Evolutionary conservation across 2,113 vertebrate genomes (phyloP).

Genomic region (Peucedramus taeniatus): DNA sequence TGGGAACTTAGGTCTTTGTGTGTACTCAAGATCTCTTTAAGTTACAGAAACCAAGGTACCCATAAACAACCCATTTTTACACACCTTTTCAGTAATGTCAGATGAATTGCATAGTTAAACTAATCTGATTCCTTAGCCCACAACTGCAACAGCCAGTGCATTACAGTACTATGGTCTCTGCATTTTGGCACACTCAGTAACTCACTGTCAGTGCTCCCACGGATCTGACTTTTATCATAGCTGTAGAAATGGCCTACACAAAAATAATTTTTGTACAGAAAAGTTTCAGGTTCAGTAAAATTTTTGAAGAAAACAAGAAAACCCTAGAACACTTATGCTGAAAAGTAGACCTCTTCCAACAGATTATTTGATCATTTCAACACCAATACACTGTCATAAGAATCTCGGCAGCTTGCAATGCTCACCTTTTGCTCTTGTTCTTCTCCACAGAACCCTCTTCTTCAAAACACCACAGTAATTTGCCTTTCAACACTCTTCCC

Average conservation of each 20-base stretch:
- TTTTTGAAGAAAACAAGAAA: not conserved
- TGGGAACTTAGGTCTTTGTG: not conserved
- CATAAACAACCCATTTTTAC: not conserved
- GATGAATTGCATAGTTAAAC: not conserved
- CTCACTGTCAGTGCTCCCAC: not conserved
- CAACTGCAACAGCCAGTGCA: not conserved
- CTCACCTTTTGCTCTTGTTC: not conserved
- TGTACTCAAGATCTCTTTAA: not conserved
- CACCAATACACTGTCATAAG: not conserved
- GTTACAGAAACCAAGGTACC: not conserved
- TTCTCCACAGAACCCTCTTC: not conserved
- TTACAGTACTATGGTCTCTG: not conserved
- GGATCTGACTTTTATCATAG: not conserved
- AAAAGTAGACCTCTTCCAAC: not conserved
- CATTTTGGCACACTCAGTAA: not conserved
- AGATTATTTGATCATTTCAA: not conserved
- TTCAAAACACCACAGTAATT: not conserved
- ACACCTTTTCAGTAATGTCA: not conserved
- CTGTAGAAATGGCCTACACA: not conserved
- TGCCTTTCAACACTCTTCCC: not conserved
- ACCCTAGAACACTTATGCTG: not conserved
- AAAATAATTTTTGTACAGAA: not conserved
- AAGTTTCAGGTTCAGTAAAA: not conserved
- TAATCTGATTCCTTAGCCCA: not conserved
- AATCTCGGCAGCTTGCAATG: not conserved